Base-by-base conservation (phyloP, 2,888 invertebrate species). In the Drosophila lutescens region DNA sequence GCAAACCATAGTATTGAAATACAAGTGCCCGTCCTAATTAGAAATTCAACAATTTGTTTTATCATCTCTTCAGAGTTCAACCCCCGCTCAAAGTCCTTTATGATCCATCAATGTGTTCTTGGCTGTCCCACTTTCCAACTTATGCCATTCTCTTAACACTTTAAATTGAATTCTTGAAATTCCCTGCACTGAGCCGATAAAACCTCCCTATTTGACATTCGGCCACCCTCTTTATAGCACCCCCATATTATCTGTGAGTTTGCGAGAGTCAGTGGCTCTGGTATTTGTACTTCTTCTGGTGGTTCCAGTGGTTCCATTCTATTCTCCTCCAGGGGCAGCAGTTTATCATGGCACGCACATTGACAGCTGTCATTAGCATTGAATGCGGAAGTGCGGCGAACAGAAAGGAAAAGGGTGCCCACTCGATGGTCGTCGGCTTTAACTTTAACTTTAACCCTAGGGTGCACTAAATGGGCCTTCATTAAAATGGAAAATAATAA, bases 401-500 rank as follows among this genome's bases (percentile, higher is more conserved):
- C 61, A 76, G 74, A 66, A 41, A 47, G 12, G 32, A 47, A 32
- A 49, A 43, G 46, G 50, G 36, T 51, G 51, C 67, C 51, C 69
- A 51, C 44, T 26, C 55, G 46, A 15, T 12, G 38, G 56, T 34
- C 36, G 41, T 32, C 51, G 41, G 51, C 61, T 50, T 43, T 34
- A 34, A 34, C 34, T 34, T 34, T 51, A 46, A 41, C 59, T 34
- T 34, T 51, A 46, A 47, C 59, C 58, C 38, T 55, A 53, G 73
- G 79, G 82, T 85, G 80, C 83, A 65, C 61, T 71, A 85, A 83
- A 85, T 81, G 87, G 86, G 79, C 68, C 82, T 87, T 87, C 86
- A 87, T 87, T 87, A 76, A 87, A 83, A 81, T 85, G 81, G 86
- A 85, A 79, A 87, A 87, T 85, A 83, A 83, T 81, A 87, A 87